Evolutionary conservation across 2,113 vertebrate genomes (phyloP).

Genomic region (Noturus placidus): DNA sequence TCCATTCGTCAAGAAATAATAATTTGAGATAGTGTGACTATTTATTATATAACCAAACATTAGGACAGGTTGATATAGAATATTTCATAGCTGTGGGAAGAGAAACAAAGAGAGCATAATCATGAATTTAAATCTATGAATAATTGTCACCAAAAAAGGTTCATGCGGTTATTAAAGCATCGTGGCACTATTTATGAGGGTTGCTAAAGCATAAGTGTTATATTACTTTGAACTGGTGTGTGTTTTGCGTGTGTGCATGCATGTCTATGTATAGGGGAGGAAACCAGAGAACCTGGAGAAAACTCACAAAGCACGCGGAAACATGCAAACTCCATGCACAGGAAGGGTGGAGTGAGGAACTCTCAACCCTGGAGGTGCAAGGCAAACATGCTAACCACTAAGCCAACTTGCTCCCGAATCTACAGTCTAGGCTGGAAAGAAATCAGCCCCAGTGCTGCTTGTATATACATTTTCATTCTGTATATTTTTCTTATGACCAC

Average conservation of each 20-base stretch:
- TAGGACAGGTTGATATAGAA: conserved; percentile 40
- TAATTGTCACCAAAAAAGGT: conserved; percentile 45
- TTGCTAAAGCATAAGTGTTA: conserved; percentile 4
- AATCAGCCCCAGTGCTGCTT: neutral
- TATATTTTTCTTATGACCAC: neutral
- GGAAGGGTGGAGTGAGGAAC: no score
- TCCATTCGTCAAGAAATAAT: conserved; percentile 69
- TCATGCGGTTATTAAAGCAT: conserved; percentile 42
- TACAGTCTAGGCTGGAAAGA: neutral
- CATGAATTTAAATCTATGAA: conserved; percentile 39
- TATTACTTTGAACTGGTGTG: neutral
- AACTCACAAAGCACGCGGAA: no score
- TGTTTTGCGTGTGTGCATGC: neutral
- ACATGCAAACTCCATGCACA: no score
- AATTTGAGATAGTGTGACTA: conserved; percentile 56
- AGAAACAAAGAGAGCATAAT: conserved; percentile 5
- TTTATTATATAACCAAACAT: conserved; percentile 48
- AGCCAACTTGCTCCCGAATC: neutral
- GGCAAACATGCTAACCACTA: no score
- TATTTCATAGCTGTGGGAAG: conserved; percentile 10
- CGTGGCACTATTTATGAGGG: neutral
- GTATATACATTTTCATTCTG: neutral
- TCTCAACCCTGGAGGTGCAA: no score
- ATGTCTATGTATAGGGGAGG: no score
- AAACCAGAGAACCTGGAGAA: no score